Evolutionary conservation across 2,888 invertebrate genomes (phyloP), one percentile per base, ranked within the genome.

Genomic region (Drosophila colorata): DNA sequence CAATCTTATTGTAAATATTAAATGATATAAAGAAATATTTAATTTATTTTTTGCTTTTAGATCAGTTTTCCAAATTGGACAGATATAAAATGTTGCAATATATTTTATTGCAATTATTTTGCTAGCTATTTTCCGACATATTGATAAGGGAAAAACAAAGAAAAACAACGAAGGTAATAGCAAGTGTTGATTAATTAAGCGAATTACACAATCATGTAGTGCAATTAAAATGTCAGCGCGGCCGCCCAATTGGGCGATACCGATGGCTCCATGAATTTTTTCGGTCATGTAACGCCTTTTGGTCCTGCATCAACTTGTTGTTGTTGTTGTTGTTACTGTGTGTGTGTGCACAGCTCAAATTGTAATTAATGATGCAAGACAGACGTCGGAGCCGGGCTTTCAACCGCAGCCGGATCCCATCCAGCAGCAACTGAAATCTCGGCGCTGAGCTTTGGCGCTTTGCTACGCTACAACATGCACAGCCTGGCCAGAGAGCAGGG

Each of bases 321-420:
- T 14, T 23, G 25, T 11, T 41, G 28, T 14, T 59, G 33, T 44
- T 28, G 35, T 7, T 41, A 18, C 7, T 16, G 5, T 13, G 20
- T 28, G 18, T 25, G 43, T 33, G 23, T 31, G 31, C n/a, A 38
- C 47, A 69, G 74, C 81, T 84, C 78, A 85, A 85, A 85, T 87
- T 85, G 84, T 85, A 85, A 85, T 85, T 85, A 85, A 85, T 85
- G 87, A 85, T 85, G 87, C 87, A 85, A 78, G 82, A 76, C 82
- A 83, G 81, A 69, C 71, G 78, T 68, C 72, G 58, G 14, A 57
- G 68, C 49, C 60, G 63, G 46, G 53, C 25, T 66, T 66, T 60
- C 65, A 60, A 74, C 67, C 74, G 76, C 76, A 75, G 65, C 41
- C 51, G 56, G 52, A 75, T 67, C 55, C 52, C 58, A 57, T 46